These are phyloP conservation scores for Casuarius casuarius DNA, from an alignment of 2,113 vertebrate species.

Conservation along the genomic window DNA sequence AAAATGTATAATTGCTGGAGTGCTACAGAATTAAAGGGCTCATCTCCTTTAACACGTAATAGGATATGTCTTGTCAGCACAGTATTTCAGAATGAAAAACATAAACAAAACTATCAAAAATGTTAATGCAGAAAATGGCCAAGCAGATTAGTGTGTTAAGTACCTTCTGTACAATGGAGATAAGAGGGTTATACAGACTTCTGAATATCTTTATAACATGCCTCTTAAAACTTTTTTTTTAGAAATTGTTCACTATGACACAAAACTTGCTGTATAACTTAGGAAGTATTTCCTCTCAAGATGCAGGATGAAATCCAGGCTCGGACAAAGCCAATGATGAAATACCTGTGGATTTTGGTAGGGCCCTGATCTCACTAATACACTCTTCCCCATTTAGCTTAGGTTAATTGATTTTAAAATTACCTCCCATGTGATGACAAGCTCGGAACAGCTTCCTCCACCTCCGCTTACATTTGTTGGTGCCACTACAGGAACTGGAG, in stretches of 20 bases:
- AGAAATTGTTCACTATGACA: constrained; percentile 28
- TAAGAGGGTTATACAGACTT: constrained; percentile 55
- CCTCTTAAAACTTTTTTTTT: constrained; percentile 58
- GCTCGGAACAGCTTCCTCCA: constrained; percentile 86
- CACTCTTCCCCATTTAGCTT: neutral
- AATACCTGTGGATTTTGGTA: neutral
- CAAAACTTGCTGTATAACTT: constrained; percentile 38
- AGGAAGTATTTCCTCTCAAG: neutral
- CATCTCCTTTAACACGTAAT: constrained; percentile 63
- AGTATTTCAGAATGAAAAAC: constrained; percentile 58
- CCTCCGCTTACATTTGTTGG: constrained; percentile 84
- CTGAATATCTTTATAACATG: constrained; percentile 59
- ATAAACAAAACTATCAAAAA: constrained; percentile 69
- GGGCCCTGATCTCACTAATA: neutral
- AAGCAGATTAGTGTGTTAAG: constrained; percentile 71
- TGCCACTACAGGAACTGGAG: constrained; percentile 82
- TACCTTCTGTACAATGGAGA: constrained; percentile 69
- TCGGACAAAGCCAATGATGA: neutral
- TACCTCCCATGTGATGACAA: constrained; percentile 92
- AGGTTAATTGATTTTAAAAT: constrained; percentile 36
- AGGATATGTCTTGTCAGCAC: constrained; percentile 62
- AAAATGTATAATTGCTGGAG: constrained; percentile 8
- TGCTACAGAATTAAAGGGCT: constrained; percentile 48
- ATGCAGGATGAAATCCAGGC: constrained; percentile 26
- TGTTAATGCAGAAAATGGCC: constrained; percentile 66